phyloP scores from a whole-genome alignment of 2,797 vertebrate species.

The Malurus leucopterus region DNA sequence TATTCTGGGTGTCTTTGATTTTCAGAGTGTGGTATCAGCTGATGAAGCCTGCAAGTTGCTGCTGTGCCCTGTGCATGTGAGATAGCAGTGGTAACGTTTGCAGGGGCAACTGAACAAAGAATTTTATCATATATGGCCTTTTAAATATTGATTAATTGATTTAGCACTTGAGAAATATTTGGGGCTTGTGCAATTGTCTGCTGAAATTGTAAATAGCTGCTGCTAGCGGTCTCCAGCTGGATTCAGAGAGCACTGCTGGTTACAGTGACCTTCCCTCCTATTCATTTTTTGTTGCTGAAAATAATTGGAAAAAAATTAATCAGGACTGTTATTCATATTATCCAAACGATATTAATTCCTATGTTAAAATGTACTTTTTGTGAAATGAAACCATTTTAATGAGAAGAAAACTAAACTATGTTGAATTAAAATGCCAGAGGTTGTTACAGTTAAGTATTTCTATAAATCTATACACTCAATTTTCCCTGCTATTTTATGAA shows the following conservation, averaged over 20 bases:
- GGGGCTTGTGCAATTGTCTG: not conserved
- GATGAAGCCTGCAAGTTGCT: not conserved
- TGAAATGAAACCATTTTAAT: not conserved
- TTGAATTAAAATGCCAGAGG: not conserved
- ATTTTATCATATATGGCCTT: not conserved
- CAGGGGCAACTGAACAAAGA: not conserved
- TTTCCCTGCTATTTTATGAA: slow-evolving; percentile 12
- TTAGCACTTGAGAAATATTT: slow-evolving; percentile 33
- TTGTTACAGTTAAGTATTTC: not conserved
- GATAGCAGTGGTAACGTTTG: not conserved
- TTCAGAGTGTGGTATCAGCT: not conserved
- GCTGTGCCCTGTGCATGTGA: not conserved
- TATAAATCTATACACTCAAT: not conserved
- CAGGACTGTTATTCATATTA: not conserved
- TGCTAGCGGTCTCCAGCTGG: not conserved
- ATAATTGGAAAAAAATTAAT: slow-evolving; percentile 5
- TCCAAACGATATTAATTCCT: not conserved
- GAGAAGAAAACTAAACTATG: not conserved
- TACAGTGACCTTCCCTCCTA: slow-evolving; percentile 13
- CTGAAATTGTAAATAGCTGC: not conserved
- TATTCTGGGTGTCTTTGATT: not conserved
- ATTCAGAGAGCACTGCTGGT: not conserved
- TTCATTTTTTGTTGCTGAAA: slow-evolving; percentile 16
- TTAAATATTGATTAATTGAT: slow-evolving; percentile 30
- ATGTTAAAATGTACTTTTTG: not conserved